phyloP scores from a whole-genome alignment of 2,113 vertebrate species.

The Hydrochoerus hydrochaeris region DNA sequence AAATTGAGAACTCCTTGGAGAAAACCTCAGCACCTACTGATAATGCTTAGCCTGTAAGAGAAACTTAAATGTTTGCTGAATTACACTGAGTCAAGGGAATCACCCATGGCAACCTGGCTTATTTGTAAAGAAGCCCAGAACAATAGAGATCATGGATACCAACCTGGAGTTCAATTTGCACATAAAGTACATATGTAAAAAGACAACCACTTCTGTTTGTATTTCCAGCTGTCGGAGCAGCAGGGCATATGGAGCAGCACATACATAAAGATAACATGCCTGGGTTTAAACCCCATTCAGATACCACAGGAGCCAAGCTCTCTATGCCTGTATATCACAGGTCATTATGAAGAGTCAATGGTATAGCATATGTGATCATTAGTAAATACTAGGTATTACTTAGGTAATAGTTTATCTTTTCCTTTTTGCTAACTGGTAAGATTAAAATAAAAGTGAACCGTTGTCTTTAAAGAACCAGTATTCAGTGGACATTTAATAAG shows the following conservation, averaged over 20 bases:
- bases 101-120: neutral
- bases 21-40: neutral
- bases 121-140: neutral
- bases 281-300: neutral
- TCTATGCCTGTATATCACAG: neutral
- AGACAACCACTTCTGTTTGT: neutral
- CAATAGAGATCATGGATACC: neutral
- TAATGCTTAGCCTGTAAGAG: neutral
- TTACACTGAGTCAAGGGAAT: neutral
- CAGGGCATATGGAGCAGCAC: neutral
- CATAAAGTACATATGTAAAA: slow-evolving; percentile 12
- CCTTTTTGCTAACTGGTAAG: neutral
- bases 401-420: neutral
- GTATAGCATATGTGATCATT: neutral
- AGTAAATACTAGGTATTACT: neutral
- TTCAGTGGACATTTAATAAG: slow-evolving; percentile 4
- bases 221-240: neutral
- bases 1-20: neutral
- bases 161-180: neutral
- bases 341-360: slow-evolving; percentile 24
- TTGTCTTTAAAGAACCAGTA: slow-evolving; percentile 27
- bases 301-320: neutral
- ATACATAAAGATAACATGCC: neutral
- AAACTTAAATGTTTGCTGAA: slow-evolving; percentile 7
- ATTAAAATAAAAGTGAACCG: slow-evolving; percentile 6